A percentile compares a stretch with the other conserved stretches of the same genome.
Evolutionary conservation across 2,888 invertebrate species (phyloP).

Genomic region (Allacma fusca): DNA sequence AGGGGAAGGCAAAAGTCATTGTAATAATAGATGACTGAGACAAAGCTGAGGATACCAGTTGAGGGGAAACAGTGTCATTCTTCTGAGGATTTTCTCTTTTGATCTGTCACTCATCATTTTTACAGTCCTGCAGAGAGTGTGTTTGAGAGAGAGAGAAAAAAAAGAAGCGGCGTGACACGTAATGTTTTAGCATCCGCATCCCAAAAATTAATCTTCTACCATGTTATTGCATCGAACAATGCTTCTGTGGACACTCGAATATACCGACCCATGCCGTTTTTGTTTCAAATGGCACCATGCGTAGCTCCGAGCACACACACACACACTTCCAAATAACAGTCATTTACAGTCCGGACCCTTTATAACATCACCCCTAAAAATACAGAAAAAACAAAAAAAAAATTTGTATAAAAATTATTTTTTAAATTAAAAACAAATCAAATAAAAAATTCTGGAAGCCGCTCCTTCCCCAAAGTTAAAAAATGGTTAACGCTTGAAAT

Average conservation of each 20-base stretch:
- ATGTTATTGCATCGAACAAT: constrained; percentile 17
- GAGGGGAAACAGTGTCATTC: constrained; percentile 42
- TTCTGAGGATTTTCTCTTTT: constrained; percentile 51
- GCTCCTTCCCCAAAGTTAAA: too few species aligned
- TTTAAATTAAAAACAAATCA: too few species aligned
- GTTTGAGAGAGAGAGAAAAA: too few species aligned
- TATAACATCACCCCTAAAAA: too few species aligned
- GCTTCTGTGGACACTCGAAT: not conserved
- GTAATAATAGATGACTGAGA: constrained; percentile 8
- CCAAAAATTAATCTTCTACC: constrained; percentile 9
- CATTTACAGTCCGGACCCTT: too few species aligned
- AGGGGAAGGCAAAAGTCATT: not conserved
- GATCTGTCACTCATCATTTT: constrained; percentile 60
- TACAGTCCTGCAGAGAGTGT: constrained; percentile 30
- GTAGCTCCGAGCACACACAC: not conserved
- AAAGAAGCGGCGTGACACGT: not conserved
- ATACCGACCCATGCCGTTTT: constrained; percentile 18
- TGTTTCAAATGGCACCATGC: constrained; percentile 21
- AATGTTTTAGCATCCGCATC: not conserved
- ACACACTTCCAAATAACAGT: too few species aligned
- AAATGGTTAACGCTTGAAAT: too few species aligned
- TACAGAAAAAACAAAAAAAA: too few species aligned
- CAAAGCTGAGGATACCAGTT: constrained; percentile 26
- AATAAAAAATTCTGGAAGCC: too few species aligned
- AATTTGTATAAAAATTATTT: too few species aligned